phyloP scores from a whole-genome alignment of 2,113 vertebrate species.

The Ammodytes marinus region DNA sequence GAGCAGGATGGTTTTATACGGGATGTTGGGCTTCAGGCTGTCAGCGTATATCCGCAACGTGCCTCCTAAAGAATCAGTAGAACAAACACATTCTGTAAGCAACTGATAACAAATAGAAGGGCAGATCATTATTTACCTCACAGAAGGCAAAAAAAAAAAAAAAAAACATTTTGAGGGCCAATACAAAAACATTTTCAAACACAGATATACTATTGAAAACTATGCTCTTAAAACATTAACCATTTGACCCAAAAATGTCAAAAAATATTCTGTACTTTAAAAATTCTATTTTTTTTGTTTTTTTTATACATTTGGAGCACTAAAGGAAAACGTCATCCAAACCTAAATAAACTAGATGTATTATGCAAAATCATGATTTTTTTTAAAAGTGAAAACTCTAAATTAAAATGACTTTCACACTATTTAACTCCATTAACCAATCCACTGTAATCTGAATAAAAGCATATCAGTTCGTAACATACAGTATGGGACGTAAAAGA shows the following conservation, averaged over 20 bases:
- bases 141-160: not conserved
- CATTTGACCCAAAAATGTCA: not conserved
- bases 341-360: not conserved
- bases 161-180: not conserved
- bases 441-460: not conserved
- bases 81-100: not conserved
- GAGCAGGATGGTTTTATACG: constrained; percentile 97
- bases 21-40: constrained; percentile 97
- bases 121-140: not conserved
- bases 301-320: not conserved
- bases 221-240: not conserved
- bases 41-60: constrained; percentile 97
- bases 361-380: not conserved
- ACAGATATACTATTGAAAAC: not conserved
- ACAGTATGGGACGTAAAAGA: not conserved
- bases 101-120: not conserved
- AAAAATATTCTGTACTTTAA: not conserved
- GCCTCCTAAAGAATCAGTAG: constrained; percentile 85
- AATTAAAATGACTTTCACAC: not conserved
- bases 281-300: too few species aligned
- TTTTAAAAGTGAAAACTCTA: not conserved
- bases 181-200: not conserved
- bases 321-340: not conserved
- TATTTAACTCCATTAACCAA: not conserved
- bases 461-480: not conserved